phyloP scores from a whole-genome alignment of 2,888 invertebrate species.

The Amblyjoppa fuscipennis region DNA sequence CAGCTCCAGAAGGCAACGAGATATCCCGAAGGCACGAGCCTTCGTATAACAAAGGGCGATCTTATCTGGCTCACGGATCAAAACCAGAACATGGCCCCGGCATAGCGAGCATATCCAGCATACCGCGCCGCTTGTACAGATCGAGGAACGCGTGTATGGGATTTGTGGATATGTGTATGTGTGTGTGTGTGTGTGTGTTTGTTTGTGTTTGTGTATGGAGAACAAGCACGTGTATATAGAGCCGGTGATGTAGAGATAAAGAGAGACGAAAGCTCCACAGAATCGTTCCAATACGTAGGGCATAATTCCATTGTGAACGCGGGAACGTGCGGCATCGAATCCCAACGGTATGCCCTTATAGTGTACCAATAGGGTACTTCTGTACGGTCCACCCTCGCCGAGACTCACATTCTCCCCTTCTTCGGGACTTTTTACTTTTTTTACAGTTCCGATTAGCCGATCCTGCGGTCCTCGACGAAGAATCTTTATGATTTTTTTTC shows the following conservation, averaged over 20 bases:
- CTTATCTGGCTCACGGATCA: conserved; percentile 84
- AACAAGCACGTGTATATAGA: conserved; percentile 72
- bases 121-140: conserved; percentile 75
- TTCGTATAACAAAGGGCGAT: conserved; percentile 83
- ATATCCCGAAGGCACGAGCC: conserved; percentile 82
- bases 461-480: neutral
- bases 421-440: conserved; percentile 2
- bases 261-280: conserved; percentile 69
- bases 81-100: conserved; percentile 84
- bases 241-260: conserved; percentile 19
- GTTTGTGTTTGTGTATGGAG: conserved; percentile 15
- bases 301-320: conserved; percentile 80
- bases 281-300: conserved; percentile 78
- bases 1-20: conserved; percentile 50
- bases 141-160: conserved; percentile 63
- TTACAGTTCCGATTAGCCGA: conserved; percentile 45
- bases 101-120: conserved; percentile 84
- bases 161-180: conserved; percentile 1
- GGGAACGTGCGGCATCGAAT: conserved; percentile 71
- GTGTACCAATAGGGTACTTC: conserved; percentile 60
- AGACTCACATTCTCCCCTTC: conserved; percentile 35
- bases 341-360: conserved; percentile 70
- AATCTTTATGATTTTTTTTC: neutral
- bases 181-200: conserved; percentile 20
- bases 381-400: conserved; percentile 57